Evolutionary conservation across 1,140 invertebrate species (phyloP).

Genomic region (Drosophila arawakana): DNA sequence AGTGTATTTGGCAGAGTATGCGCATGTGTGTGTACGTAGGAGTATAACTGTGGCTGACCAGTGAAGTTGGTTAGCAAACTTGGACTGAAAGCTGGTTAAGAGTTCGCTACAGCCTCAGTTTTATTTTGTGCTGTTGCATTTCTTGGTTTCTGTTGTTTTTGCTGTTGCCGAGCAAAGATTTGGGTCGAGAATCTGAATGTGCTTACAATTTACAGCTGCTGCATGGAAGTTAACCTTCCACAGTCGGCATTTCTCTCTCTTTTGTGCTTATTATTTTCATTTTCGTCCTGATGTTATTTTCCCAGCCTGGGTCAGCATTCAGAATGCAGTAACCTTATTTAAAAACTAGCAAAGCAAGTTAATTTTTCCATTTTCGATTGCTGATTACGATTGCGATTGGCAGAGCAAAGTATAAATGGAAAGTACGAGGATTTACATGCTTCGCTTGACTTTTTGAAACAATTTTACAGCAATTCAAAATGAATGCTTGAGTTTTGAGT

Average conservation of each 20-base stretch:
- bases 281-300: slow-evolving; percentile 4
- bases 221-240: slow-evolving; percentile 19
- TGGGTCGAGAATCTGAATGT: slow-evolving; percentile 58
- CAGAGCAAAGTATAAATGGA: slow-evolving; percentile 6
- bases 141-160: slow-evolving; percentile 36
- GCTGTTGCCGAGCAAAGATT: slow-evolving; percentile 29
- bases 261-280: slow-evolving; percentile 42
- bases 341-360: slow-evolving; percentile 29
- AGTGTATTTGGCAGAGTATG: not conserved
- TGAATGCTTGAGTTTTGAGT: slow-evolving; percentile 21
- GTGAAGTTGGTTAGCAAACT: slow-evolving; percentile 43
- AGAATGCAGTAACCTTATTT: slow-evolving; percentile 51
- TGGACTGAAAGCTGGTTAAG: slow-evolving; percentile 34
- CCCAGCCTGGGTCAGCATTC: slow-evolving; percentile 52
- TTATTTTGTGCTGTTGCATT: slow-evolving; percentile 64
- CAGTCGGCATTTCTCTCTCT: slow-evolving; percentile 30
- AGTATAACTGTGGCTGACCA: slow-evolving; percentile 45
- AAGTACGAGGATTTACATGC: slow-evolving; percentile 26
- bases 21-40: not conserved
- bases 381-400: slow-evolving; percentile 33
- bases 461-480: slow-evolving; percentile 46
- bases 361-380: slow-evolving; percentile 54
- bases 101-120: slow-evolving; percentile 29
- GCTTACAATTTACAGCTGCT: slow-evolving; percentile 53
- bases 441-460: slow-evolving; percentile 47